Base-by-base conservation (phyloP, 2,797 vertebrate species). In the Bryconaethiops microstoma region DNA sequence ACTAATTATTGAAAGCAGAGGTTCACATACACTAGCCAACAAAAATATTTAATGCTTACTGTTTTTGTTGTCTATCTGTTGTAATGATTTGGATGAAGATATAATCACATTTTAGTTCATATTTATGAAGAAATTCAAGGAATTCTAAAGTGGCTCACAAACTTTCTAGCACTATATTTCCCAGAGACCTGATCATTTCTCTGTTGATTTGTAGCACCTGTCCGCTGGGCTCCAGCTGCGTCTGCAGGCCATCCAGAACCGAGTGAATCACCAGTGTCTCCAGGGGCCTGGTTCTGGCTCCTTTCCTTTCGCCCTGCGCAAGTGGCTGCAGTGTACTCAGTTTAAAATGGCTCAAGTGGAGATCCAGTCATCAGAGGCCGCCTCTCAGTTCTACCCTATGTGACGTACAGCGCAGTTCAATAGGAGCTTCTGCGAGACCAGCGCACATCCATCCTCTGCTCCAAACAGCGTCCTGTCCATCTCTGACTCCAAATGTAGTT, bases 331-430 rank as follows among this genome's bases (percentile, higher is more conserved):
- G 88, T 99, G 98, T 84, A 98, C 97, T 35, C 98, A 98, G 86
- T 99, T 99, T 91, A 99, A 99, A 88, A 99, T 99, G 98, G 98
- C 98, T 80, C 98, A 99, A 92, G 98, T 99, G 92, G 98, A 99
- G 90, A 99, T 99, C 90, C 98, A 99, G 93, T 99, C 98, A 0
- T 99, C 98, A 0, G 98, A 99, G 91, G 98, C 98, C 0, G 97
- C 98, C 2, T 99, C 98, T 17, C 98, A 99, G 79, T 99, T 99
- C 91, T 99, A 99, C 90, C 98, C 98, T 86, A 96, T 99, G 92
- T 99, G 95, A 99, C 90, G 68, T 35, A n/a, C 29, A 13, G 5
- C 5, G 4, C 19, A 39, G 25, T 74, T 23, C 23, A 39, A 52
- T 54, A 40, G 79, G 48, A 76, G 57, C 57, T 54, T 63, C 7